Percentiles rank a stretch among this genome's conserved stretches.
Conservation (phyloP, 2,797 vertebrate genomes). For the Cheirogaleus major region DNA sequence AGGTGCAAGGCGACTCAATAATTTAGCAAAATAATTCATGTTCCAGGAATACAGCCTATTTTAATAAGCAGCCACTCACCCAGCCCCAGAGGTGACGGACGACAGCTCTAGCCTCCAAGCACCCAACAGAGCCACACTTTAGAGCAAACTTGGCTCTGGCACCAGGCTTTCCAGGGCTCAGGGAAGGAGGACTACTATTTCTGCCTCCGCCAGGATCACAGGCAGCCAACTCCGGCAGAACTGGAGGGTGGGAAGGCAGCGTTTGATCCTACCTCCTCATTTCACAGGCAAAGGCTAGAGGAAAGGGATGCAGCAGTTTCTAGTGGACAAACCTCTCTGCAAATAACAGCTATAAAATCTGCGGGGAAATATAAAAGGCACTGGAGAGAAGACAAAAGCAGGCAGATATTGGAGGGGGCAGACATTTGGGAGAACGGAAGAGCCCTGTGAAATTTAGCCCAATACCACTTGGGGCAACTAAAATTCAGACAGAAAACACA, state of each 20-base stretch:
- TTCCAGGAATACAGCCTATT: slow-evolving; percentile 58
- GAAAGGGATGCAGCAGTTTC: background rate
- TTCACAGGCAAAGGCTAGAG: background rate
- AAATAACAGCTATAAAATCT: background rate
- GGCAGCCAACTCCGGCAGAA: background rate
- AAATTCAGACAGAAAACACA: background rate
- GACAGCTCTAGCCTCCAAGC: background rate
- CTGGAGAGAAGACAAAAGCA: background rate
- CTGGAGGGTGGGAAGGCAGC: background rate
- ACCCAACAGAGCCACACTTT: background rate
- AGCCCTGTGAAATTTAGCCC: background rate
- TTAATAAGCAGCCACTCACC: slow-evolving; percentile 46
- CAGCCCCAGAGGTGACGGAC: background rate
- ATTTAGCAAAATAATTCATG: slow-evolving; percentile 56
- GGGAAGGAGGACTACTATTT: background rate
- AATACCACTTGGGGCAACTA: background rate
- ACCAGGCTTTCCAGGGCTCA: background rate
- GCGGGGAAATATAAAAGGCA: background rate
- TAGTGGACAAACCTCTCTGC: background rate
- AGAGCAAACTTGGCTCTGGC: background rate
- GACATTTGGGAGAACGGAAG: background rate
- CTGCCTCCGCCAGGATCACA: background rate
- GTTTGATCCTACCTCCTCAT: background rate
- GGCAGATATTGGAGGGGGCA: background rate
- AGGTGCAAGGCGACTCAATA: slow-evolving; percentile 44